Conservation (phyloP, 2,888 invertebrate genomes). For the Frankliniella fusca region DNA sequence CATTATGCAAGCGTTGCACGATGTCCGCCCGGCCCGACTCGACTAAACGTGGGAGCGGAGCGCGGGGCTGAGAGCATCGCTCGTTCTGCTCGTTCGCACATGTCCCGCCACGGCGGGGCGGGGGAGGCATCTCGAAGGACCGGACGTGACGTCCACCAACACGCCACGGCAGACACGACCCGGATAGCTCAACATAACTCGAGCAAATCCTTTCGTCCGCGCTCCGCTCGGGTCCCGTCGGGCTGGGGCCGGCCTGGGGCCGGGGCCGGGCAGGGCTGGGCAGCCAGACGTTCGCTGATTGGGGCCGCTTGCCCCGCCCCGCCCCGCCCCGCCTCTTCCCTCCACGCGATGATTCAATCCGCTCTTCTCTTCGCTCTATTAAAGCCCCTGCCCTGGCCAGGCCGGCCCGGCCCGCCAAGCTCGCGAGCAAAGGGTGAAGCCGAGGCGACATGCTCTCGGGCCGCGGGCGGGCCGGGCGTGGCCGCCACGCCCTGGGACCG, state of each 20-base stretch:
- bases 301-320: too few species aligned
- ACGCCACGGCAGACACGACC: conserved; percentile 26
- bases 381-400: background rate
- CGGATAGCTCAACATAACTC: conserved; percentile 14
- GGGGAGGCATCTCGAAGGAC: conserved; percentile 31
- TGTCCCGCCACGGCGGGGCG: conserved; percentile 16
- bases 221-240: background rate
- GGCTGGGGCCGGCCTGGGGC: background rate
- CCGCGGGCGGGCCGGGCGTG: background rate
- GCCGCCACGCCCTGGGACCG: background rate
- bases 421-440: background rate
- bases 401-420: too few species aligned
- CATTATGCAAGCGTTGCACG: too few species aligned
- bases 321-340: too few species aligned
- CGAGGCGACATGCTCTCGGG: background rate
- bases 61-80: background rate
- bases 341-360: too few species aligned
- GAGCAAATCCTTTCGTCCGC: background rate
- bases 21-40: too few species aligned
- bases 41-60: too few species aligned
- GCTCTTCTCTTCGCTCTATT: background rate
- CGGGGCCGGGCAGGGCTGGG: too few species aligned
- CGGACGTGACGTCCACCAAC: conserved; percentile 33
- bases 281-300: too few species aligned
- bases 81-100: conserved; percentile 30